Base-by-base conservation (phyloP, 2,113 vertebrate species). In the Tetrax tetrax region DNA sequence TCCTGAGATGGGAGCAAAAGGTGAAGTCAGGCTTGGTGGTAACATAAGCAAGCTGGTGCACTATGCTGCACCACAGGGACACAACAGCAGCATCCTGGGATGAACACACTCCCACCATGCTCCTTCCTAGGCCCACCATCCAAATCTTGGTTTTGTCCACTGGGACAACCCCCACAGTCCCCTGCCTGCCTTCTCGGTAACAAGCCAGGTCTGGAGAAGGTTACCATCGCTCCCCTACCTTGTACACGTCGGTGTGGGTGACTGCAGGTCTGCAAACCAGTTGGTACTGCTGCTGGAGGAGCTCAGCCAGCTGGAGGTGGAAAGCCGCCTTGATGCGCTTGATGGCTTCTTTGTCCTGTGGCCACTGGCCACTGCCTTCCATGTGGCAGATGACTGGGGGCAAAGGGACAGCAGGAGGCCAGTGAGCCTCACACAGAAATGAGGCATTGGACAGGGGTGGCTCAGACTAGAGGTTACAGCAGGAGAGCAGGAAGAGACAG, bases 291-390 rank as follows among this genome's bases (percentile, higher is more conserved):
- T 97, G 97, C 7, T 48, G 96, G 21, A 99, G 98, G 54, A 99
- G 97, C 74, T 99, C 98, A 4, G 98, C 99, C 87, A 99, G 96
- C 38, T 96, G 98, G 38, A 99, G 97, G 93, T 99, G 99, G 97
- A 99, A 99, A 60, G 99, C 99, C 0, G 99, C 98, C 92, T 98
- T 98, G 87, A 99, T 98, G 25, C 99, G 98, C 33, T 96, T 98
- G 89, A 99, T 98, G 45, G 99, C 99, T 41, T 98, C 97, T 35
- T 97, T 98, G 83, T 99, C 98, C 51, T 98, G 98, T 0, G 99
- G 99, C 99, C 99, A 99, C 93, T 99, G 99, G 72, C 99, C 99
- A 57, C 99, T 99, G 45, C 99, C 99, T 95, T 99, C 99, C 98
- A 99, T 98, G 96, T 99, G 99, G 96, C 99, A 99, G 50, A 99